Conservation (phyloP, 1,140 invertebrate genomes). For the Eulimnadia texana region DNA sequence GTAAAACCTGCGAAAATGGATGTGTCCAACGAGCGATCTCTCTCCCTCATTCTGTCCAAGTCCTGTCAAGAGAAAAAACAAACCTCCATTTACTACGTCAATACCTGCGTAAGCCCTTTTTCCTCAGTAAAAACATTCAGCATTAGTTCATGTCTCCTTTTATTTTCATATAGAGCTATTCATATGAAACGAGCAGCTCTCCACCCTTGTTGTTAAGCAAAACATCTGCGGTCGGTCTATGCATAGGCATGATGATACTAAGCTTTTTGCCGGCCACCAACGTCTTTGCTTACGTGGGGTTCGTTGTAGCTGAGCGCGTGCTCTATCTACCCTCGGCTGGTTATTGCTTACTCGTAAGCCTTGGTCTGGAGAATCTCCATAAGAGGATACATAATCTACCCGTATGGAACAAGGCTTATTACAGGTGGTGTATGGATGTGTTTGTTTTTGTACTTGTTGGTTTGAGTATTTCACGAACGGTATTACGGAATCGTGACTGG, state of each 20-base stretch:
- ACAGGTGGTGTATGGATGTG: slow-evolving; percentile 27
- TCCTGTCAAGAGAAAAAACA: not conserved
- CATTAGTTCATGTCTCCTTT: no score
- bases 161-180: not conserved
- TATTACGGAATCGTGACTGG: slow-evolving; percentile 79
- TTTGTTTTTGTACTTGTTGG: slow-evolving; percentile 40
- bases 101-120: not conserved
- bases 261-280: slow-evolving; percentile 90
- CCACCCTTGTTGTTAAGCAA: no score
- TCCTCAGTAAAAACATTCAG: no score
- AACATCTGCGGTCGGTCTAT: no score
- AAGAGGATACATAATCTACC: not conserved
- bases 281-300: slow-evolving; percentile 87
- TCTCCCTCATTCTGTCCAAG: not conserved
- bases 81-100: not conserved
- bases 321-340: slow-evolving; percentile 91
- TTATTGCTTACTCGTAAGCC: slow-evolving; percentile 71
- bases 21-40: not conserved
- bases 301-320: slow-evolving; percentile 88
- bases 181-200: no score
- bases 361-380: slow-evolving; percentile 29
- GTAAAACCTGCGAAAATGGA: no score
- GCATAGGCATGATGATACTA: slow-evolving; percentile 61
- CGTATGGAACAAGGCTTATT: not conserved
- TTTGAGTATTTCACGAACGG: slow-evolving; percentile 55